Evolutionary conservation across 2,797 vertebrate genomes (phyloP), one percentile per base, ranked within the genome.

Genomic region (Merluccius polli): DNA sequence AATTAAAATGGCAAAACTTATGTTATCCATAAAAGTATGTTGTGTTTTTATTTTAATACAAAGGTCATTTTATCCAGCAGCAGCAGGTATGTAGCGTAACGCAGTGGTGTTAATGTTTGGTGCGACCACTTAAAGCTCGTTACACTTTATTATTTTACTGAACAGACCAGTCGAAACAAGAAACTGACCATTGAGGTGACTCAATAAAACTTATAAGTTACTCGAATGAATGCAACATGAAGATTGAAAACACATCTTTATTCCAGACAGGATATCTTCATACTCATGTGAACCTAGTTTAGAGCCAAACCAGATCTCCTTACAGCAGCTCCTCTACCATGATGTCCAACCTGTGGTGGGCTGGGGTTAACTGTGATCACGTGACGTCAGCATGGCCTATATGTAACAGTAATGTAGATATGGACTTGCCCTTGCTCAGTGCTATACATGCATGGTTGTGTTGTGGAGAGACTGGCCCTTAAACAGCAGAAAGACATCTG

Each of bases 401-500:
- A n/a, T n/a, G n/a, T n/a, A n/a, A n/a, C n/a, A n/a, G 44, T 73
- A 29, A 70, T 70, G 78, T 77, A 67, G 74, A 77, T 79, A 83
- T 82, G 80, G 87, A 79, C 80, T 63, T 74, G 59, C 35, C 73
- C 33, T 80, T 30, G 73, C 79, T 88, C 86, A 83, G 81, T 81
- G 86, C 84, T 88, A 83, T 70, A 87, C 82, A 77, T 78, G 71
- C 63, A 88, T 84, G 71, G 78, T 82, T 76, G 82, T 87, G 83
- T 76, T 27, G n/a, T n/a, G n/a, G 3, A 74, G 78, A 29, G 74
- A 82, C 65, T 73, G 84, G 84, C 75, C 81, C 80, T 81, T 78
- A 82, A 80, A 87, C 88, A 87, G 88, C 83, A 89, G 85, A 81
- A 74, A 79, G 36, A 89, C 81, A 80, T 86, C 85, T 90, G 88